Base-by-base conservation (phyloP, 2,113 vertebrate genomes). In the Echinops telfairi region DNA sequence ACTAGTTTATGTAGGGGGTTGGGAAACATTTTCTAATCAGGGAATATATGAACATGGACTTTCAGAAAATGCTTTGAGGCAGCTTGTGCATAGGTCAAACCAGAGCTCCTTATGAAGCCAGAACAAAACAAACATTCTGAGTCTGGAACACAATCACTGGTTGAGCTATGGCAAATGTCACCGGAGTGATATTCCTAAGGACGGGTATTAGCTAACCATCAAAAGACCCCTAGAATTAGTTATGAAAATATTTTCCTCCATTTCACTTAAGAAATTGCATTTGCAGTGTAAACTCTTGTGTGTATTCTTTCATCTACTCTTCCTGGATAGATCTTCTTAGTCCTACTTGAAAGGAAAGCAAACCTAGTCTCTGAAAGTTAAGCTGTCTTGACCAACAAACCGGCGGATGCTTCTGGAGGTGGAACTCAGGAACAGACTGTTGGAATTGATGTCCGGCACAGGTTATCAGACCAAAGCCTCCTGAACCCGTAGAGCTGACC, bases 221-320 rank as follows among this genome's bases (percentile, higher is more conserved):
- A 38, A 76, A 85, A 53, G 47, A 62, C 20, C 14, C 23, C 33
- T 38, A 82, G 3, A 5, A n/a, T 53, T 77, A 29, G 22, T 8
- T 64, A 57, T 14, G 20, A 27, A 58, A 20, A 79, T 22, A 1
- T 9, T 29, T 53, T 84, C 79, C 82, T 80, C 9, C 73, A 16
- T 93, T 92, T 85, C 33, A 38, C 14, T 33, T 94, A 14, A 60
- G 9, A 86, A 95, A 73, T 86, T 86, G 70, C 43, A 8, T 88
- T 73, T 76, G 19, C 83, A 75, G 10, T 33, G 27, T 73, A 81
- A 84, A 14, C 22, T 47, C 2, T 62, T 83, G 22, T 64, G 6
- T 31, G 84, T 60, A 71, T 80, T n/a, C 27, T 78, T 1, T 78
- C 19, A 38, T 77, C 66, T 53, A 62, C 4, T 12, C 20, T 43